Evolutionary conservation across 2,888 invertebrate genomes (phyloP), one percentile per base, ranked within the genome.

Genomic region (Drosophila formosana): DNA sequence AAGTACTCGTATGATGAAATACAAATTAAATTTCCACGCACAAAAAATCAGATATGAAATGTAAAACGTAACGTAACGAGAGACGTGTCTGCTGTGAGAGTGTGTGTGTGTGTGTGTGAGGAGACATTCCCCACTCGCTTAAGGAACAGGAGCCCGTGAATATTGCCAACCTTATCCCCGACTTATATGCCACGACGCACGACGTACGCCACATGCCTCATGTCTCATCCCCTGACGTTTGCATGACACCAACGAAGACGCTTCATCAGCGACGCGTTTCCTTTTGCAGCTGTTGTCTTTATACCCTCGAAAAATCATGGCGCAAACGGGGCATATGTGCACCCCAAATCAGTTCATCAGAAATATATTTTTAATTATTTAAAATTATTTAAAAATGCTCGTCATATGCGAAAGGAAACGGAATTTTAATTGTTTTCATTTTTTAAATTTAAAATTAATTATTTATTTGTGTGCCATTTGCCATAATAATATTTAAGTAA

Each of bases 11-110:
- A 84, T 87, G 87, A 83, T 87, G 83, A 84, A 83, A 83, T 84
- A 87, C 87, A 87, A 83, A 83, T 83, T 83, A 83, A 83, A 83
- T 83, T 83, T 84, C 87, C 77, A 81, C 71, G 78, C 77, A 72
- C 75, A 82, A 79, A 78, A 83, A 82, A 86, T 82, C 82, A 86
- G 82, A 86, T 86, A 86, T 86, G 86, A 82, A 82, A 82, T 86
- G 84, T 81, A 86, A 82, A 86, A 74, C 77, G 79, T 68, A 86
- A 74, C 75, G 79, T 68, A 72, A 67, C 74, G 55, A 52, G 66
- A 60, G 66, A 58, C 51, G 37, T 13, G n/a, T 37, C 4, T n/a
- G 8, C 2, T 3, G 32, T 18, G 32, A 2, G 34, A 4, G 34
- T n/a, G 0, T 11, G n/a, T 11, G n/a, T 11, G 34, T 4, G 34